These are phyloP conservation scores for Perca fluviatilis DNA, from an alignment of 2,113 vertebrate species.

Conservation along the genomic window DNA sequence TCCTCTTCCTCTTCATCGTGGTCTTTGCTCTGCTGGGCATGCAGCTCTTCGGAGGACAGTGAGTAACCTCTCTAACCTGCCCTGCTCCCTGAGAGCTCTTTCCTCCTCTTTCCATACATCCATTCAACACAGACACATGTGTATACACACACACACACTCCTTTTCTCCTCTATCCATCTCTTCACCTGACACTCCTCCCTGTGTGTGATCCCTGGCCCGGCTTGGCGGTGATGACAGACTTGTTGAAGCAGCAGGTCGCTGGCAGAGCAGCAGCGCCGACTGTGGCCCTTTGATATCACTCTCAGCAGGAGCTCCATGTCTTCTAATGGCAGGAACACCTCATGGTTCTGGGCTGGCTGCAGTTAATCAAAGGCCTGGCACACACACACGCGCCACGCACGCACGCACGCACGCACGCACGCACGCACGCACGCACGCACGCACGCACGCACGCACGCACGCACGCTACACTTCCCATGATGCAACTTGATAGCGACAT, in stretches of 20 bases:
- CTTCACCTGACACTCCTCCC: constrained; percentile 30
- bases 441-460: not conserved
- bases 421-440: constrained; percentile 23
- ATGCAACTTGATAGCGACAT: not conserved
- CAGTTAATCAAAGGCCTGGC: constrained; percentile 57
- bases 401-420: constrained; percentile 21
- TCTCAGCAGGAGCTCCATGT: constrained; percentile 66
- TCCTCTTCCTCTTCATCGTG: constrained; percentile 98
- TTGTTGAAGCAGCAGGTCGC: constrained; percentile 68
- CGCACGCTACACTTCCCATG: not conserved
- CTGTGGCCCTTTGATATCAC: constrained; percentile 61
- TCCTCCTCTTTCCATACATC: not conserved
- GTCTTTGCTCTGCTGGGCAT: constrained; percentile 98
- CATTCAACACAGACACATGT: not conserved
- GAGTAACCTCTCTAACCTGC: constrained; percentile 73
- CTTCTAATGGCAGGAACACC: constrained; percentile 63
- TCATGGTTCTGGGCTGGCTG: constrained; percentile 52
- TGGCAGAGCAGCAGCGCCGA: constrained; percentile 52
- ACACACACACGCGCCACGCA: constrained; percentile 26
- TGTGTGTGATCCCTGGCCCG: constrained; percentile 55
- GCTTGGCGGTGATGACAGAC: constrained; percentile 46
- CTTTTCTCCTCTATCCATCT: not conserved
- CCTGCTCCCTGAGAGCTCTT: not conserved
- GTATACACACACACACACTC: not conserved
- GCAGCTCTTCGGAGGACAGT: constrained; percentile 99